These are phyloP conservation scores for Hydriomena furcata DNA, from an alignment of 2,888 invertebrate species.

Conservation along the genomic window DNA sequence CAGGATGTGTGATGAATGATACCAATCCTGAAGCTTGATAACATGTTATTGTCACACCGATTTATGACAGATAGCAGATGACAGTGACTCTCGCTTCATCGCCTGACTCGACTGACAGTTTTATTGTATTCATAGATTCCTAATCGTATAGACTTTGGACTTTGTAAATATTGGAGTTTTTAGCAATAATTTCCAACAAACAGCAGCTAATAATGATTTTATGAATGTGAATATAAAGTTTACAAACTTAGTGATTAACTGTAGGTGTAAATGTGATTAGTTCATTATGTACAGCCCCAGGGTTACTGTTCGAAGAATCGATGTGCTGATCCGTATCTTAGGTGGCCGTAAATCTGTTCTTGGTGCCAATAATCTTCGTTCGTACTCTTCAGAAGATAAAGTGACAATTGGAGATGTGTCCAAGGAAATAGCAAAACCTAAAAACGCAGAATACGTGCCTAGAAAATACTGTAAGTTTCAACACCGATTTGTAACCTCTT, in stretches of 20 bases:
- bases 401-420: constrained; percentile 90
- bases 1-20: no score
- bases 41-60: no score
- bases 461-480: constrained; percentile 88
- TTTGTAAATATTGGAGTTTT: constrained; percentile 51
- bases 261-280: constrained; percentile 29
- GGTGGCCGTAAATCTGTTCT: constrained; percentile 65
- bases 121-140: not conserved
- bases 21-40: no score
- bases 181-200: constrained; percentile 32
- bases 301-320: constrained; percentile 70
- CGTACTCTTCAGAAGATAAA: constrained; percentile 76
- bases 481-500: constrained; percentile 19
- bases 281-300: constrained; percentile 67
- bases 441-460: constrained; percentile 92
- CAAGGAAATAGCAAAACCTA: constrained; percentile 83
- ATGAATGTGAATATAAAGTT: constrained; percentile 8
- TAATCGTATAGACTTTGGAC: constrained; percentile 69
- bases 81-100: constrained; percentile 1
- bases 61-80: not conserved
- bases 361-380: constrained; percentile 65
- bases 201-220: constrained; percentile 6
- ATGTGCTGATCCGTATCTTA: constrained; percentile 79
- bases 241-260: constrained; percentile 8
- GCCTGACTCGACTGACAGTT: constrained; percentile 3